A percentile compares a stretch with the other conserved stretches of the same genome.
phyloP scores from a whole-genome alignment of 2,888 invertebrate species.

The Nomada hirtipes region DNA sequence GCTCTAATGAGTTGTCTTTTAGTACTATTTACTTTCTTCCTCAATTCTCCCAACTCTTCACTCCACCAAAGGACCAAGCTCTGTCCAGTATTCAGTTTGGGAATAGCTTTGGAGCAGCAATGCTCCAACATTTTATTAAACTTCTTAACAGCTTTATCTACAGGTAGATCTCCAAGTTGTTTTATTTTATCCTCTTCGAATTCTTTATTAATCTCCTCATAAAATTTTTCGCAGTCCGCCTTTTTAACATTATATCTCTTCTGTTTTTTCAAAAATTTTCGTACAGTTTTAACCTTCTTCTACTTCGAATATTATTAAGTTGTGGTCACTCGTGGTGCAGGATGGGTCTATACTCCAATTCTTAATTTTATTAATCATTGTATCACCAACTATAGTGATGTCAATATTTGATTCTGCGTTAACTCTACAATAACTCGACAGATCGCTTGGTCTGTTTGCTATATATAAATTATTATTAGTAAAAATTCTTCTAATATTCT shows the following conservation, averaged over 20 bases:
- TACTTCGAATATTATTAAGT: not conserved
- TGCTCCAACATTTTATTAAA: not conserved
- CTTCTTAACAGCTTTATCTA: not conserved
- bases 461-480: not conserved
- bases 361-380: not conserved
- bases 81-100: not conserved
- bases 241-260: too few relatives aligned
- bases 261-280: not conserved
- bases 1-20: not conserved
- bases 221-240: not conserved
- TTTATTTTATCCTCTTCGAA: not conserved
- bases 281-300: fast-evolving
- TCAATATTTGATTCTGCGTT: constrained; percentile 28
- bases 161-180: not conserved
- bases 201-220: not conserved
- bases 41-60: not conserved
- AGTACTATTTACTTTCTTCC: not conserved
- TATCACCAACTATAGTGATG: not conserved
- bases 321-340: not conserved
- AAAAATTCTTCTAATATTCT: constrained; percentile 14
- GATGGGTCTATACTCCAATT: not conserved
- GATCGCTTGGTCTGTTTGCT: not conserved
- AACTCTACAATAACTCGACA: not conserved
- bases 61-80: not conserved
- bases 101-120: not conserved